These are phyloP conservation scores for Barypeithes pellucidus DNA, from an alignment of 2,888 invertebrate genomes.

Conservation along the genomic window DNA sequence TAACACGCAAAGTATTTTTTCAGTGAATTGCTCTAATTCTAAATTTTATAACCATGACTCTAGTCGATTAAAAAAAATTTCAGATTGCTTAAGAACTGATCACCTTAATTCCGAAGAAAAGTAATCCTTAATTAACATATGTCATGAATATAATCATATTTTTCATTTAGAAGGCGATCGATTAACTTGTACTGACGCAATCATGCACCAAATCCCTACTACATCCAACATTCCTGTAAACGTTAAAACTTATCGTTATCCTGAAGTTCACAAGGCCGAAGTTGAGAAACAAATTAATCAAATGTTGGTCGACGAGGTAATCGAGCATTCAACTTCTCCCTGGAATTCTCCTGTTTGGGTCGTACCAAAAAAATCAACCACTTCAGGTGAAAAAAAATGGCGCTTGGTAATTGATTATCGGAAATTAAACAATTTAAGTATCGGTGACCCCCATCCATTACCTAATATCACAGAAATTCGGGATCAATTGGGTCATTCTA, in stretches of 20 bases:
- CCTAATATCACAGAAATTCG: no score
- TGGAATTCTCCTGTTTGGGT: slow-evolving; percentile 35
- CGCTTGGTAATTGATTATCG: slow-evolving; percentile 32
- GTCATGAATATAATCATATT: slow-evolving; percentile 23
- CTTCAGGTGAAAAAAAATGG: slow-evolving; percentile 32
- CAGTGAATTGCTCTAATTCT: not conserved
- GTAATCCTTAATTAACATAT: slow-evolving; percentile 11
- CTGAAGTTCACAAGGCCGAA: slow-evolving; percentile 60
- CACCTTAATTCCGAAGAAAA: slow-evolving; percentile 34
- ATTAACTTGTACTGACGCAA: slow-evolving; percentile 55
- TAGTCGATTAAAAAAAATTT: not conserved
- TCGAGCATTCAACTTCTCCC: slow-evolving; percentile 43
- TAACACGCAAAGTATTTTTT: no score
- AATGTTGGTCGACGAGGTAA: no score
- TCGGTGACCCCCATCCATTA: no score
- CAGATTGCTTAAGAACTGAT: not conserved
- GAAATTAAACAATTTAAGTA: slow-evolving; percentile 31
- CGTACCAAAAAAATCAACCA: slow-evolving; percentile 31
- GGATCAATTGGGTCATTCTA: no score
- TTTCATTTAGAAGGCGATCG: slow-evolving; percentile 35
- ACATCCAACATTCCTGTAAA: no score
- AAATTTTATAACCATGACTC: no score
- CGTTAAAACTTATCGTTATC: slow-evolving; percentile 60
- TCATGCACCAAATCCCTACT: slow-evolving; percentile 50
- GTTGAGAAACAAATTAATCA: slow-evolving; percentile 59